Evolutionary conservation across 2,797 vertebrate species (phyloP).

Genomic region (Echeneis naucrates): DNA sequence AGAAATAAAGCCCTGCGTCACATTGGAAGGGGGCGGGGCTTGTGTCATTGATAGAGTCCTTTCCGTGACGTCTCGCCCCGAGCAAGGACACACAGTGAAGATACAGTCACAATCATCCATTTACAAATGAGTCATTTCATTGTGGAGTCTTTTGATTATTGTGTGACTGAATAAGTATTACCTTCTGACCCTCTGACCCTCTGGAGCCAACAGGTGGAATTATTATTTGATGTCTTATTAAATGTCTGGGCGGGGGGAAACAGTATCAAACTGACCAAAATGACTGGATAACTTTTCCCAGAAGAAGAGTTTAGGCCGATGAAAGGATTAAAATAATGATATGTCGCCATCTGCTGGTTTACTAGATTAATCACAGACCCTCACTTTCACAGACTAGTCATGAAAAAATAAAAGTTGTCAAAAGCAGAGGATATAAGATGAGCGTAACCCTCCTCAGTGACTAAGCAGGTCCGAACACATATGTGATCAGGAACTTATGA

Average conservation of each 20-base stretch:
- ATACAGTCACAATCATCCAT: neutral
- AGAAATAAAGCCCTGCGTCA: neutral
- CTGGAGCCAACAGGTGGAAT: neutral
- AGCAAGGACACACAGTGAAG: constrained; percentile 23
- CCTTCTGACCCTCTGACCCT: neutral
- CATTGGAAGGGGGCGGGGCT: constrained; percentile 37
- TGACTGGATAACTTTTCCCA: neutral
- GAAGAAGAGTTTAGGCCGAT: neutral
- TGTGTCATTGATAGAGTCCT: constrained; percentile 41
- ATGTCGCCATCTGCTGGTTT: constrained; percentile 65
- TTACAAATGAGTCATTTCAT: neutral
- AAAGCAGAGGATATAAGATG: too few relatives aligned
- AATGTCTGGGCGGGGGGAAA: neutral
- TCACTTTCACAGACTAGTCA: neutral
- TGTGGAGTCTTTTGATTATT: neutral
- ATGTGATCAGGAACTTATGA: neutral
- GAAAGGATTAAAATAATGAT: neutral
- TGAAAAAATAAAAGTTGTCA: neutral
- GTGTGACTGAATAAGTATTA: neutral
- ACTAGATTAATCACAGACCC: constrained; percentile 5
- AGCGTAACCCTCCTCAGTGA: neutral
- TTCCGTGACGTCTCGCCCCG: constrained; percentile 60
- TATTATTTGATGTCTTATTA: neutral
- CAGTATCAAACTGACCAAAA: neutral
- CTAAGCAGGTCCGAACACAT: neutral